These are phyloP conservation scores for Excalfactoria chinensis DNA, from an alignment of 2,113 vertebrate genomes.

Conservation along the genomic window DNA sequence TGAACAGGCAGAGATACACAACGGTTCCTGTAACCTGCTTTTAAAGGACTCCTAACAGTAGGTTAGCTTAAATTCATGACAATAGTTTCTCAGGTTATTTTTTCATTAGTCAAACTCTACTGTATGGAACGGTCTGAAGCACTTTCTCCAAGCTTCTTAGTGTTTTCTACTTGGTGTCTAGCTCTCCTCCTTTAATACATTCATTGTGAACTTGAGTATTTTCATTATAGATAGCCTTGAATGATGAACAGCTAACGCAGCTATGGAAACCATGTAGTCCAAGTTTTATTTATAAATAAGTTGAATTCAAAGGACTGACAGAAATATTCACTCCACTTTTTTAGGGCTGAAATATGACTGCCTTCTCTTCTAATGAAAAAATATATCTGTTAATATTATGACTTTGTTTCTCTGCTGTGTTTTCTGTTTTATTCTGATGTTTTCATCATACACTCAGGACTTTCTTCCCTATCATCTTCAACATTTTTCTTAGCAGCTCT, in stretches of 20 bases:
- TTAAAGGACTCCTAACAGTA: not conserved
- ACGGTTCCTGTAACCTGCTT: not conserved
- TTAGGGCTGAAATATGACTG: not conserved
- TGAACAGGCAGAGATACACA: not conserved
- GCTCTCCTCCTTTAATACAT: not conserved
- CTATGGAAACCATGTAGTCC: not conserved
- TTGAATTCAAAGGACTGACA: not conserved
- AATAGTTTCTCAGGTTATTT: not conserved
- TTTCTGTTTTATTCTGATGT: not conserved
- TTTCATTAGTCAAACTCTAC: not conserved
- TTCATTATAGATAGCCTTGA: not conserved
- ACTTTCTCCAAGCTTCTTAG: not conserved
- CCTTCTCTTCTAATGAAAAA: not conserved
- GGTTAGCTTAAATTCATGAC: not conserved
- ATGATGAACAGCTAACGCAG: not conserved
- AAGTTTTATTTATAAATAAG: not conserved
- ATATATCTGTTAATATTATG: fast-evolving
- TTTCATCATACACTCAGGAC: not conserved
- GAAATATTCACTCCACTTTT: not conserved
- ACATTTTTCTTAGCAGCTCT: not conserved
- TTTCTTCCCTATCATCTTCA: not conserved
- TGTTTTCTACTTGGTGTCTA: not conserved
- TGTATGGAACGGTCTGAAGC: not conserved
- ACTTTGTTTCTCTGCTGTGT: not conserved
- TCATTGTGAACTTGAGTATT: not conserved